Base-by-base conservation (phyloP, 2,888 invertebrate genomes). In the Xestia rhomboidea region DNA sequence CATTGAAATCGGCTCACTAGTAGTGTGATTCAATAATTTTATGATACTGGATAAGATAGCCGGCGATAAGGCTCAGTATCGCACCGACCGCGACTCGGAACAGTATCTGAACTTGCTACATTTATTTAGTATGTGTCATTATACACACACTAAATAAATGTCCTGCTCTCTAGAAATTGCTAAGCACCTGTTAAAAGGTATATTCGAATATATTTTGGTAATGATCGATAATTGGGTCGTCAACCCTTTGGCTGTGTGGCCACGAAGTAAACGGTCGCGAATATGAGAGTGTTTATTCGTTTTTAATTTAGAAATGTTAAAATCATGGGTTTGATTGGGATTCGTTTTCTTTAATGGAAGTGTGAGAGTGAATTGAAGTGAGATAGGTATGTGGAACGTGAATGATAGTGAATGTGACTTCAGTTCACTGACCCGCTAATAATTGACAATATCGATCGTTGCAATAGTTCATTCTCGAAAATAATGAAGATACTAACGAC, bases 101-200 rank as follows among this genome's bases (percentile, higher is more conserved):
- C 69, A 75, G 81, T 84, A 73, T 73, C 74, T 78, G 13, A 63
- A 74, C 67, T 76, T 68, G 76, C 67, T 89, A 91, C 62, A 62
- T 62, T 62, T 62, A 62, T 62, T 62, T 62, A 62, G 62, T 62
- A 10, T 62, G 62, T 62, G 62, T 21, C 21, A 21, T 62, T 7
- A 88, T 84, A 93, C 93, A 82, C 73, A 89, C 84, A 75, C 91
- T 87, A 49, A 79, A 68, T 79, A 79, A 90, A 95, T 95, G 95
- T 95, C 95, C 93, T 96, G 95, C 91, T 90, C 94, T 67, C 83
- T 93, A 79, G 90, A 92, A 77, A 87, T 94, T 75, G 92, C 93
- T 84, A 94, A 93, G 89, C 93, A 81, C 80, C 80, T 91, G 89
- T 88, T 95, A 82, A 92, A 93, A 95, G 95, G 95, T 95, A 91